A percentile compares a stretch with the other conserved stretches of the same genome.
Evolutionary conservation across 2,113 vertebrate genomes (phyloP).

Genomic region (Microtus montanus): DNA sequence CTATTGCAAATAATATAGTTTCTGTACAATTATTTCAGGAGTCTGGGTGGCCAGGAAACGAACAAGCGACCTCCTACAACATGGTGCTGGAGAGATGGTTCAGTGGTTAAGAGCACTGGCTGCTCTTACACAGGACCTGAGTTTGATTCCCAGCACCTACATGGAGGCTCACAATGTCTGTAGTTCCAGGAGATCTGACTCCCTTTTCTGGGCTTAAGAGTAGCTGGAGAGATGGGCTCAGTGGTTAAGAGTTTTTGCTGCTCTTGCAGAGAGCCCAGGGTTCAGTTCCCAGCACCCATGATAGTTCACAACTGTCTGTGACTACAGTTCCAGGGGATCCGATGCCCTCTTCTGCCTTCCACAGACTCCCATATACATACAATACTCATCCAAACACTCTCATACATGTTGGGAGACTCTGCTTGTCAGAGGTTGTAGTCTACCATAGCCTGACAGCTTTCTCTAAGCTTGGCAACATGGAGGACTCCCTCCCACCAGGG

Average conservation of each 20-base stretch:
- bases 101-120: background rate
- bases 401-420: background rate
- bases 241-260: background rate
- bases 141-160: background rate
- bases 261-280: background rate
- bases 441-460: background rate
- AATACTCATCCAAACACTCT: background rate
- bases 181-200: background rate
- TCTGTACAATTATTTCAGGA: no score
- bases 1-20: no score
- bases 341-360: background rate
- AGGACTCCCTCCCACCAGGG: background rate
- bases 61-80: no score
- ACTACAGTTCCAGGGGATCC: background rate
- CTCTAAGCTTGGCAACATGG: background rate
- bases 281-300: background rate
- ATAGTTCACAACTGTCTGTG: background rate
- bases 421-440: background rate
- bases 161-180: background rate
- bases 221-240: background rate
- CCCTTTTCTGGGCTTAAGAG: background rate
- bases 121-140: background rate
- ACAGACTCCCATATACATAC: background rate
- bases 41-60: no score
- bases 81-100: background rate